These are phyloP conservation scores for Antennarius maculatus DNA, from an alignment of 2,797 vertebrate genomes.

Conservation along the genomic window DNA sequence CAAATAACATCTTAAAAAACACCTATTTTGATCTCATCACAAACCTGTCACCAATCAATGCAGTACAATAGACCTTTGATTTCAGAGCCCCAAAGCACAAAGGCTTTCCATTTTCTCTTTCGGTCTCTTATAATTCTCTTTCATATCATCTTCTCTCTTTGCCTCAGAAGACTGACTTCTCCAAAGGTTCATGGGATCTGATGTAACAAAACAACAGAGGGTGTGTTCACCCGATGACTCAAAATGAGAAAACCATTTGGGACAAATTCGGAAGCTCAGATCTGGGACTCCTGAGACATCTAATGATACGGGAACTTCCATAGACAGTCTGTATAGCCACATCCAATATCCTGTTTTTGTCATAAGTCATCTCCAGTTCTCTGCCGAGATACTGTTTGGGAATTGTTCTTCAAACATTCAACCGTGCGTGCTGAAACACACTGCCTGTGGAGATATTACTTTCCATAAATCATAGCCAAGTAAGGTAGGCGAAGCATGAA, in stretches of 20 bases:
- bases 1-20: neutral
- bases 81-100: slow-evolving; percentile 21
- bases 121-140: neutral
- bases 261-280: slow-evolving; percentile 34
- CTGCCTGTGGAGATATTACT: slow-evolving; percentile 61
- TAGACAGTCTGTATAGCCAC: slow-evolving; percentile 22
- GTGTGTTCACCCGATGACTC: slow-evolving; percentile 29
- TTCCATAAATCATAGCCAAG: slow-evolving; percentile 73
- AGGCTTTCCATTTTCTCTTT: slow-evolving; percentile 11
- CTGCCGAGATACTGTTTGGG: slow-evolving; percentile 40
- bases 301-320: neutral
- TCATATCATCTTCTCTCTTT: slow-evolving; percentile 6
- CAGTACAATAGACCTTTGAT: slow-evolving; percentile 2
- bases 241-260: slow-evolving; percentile 30
- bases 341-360: slow-evolving; percentile 29
- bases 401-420: slow-evolving; percentile 53
- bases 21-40: neutral
- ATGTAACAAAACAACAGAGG: slow-evolving; percentile 26
- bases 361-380: slow-evolving; percentile 25
- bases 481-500: slow-evolving; percentile 47
- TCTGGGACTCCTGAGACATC: slow-evolving; percentile 20
- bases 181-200: slow-evolving; percentile 17
- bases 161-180: slow-evolving; percentile 9
- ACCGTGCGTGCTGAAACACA: slow-evolving; percentile 48
- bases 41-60: slow-evolving; percentile 6